Evolutionary conservation across 2,113 vertebrate species (phyloP).

Genomic region (Callocephalon fimbriatum): DNA sequence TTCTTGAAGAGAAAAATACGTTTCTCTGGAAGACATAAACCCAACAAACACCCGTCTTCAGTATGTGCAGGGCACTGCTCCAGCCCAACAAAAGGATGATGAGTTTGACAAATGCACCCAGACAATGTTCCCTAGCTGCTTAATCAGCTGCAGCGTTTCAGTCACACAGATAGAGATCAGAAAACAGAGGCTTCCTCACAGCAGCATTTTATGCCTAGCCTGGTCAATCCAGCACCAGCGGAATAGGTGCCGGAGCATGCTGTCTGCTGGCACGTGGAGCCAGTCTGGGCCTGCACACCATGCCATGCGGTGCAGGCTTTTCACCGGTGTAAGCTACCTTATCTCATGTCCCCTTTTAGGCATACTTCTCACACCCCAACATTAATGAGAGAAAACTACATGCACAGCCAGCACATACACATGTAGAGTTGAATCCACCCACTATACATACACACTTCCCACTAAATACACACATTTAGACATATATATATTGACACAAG

Average conservation of each 20-base stretch:
- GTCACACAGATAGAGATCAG: neutral
- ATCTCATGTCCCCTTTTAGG: neutral
- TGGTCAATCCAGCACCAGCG: neutral
- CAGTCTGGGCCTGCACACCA: neutral
- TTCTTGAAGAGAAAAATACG: neutral
- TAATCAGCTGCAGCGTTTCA: neutral
- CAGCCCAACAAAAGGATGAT: neutral
- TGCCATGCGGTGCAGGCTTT: neutral
- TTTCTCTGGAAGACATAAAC: neutral
- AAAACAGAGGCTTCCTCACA: neutral
- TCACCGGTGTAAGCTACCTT: neutral
- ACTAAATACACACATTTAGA: neutral
- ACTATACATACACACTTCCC: neutral
- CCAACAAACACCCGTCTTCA: neutral
- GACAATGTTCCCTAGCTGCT: neutral
- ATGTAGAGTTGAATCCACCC: neutral
- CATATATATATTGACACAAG: rapidly evolving
- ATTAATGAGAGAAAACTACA: neutral
- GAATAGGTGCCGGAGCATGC: neutral
- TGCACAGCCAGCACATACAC: neutral
- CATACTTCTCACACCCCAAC: neutral
- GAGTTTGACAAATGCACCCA: neutral
- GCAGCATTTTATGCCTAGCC: neutral
- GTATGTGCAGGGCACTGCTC: rapidly evolving
- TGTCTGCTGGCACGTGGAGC: neutral